These are phyloP conservation scores for Chymomyza caudatula DNA, from an alignment of 2,888 invertebrate species.

Conservation along the genomic window DNA sequence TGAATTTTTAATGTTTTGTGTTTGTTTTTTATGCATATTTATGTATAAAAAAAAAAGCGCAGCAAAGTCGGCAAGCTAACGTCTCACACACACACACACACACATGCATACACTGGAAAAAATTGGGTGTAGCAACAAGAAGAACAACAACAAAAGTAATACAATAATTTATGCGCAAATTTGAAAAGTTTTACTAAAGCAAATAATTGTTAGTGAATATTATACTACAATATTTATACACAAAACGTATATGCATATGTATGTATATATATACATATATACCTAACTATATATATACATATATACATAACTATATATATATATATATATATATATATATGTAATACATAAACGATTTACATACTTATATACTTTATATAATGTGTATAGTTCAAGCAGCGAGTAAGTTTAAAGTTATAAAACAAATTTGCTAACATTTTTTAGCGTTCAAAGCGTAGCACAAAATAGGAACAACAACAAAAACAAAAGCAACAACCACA, in stretches of 20 bases:
- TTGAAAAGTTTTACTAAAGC: constrained; percentile 67
- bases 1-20: constrained; percentile 14
- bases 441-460: constrained; percentile 61
- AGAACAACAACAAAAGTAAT: constrained; percentile 34
- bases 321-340: constrained; percentile 24
- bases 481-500: constrained; percentile 4
- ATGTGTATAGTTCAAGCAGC: constrained; percentile 58
- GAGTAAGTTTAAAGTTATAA: constrained; percentile 23
- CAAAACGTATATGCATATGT: constrained; percentile 12
- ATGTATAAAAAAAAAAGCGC: background rate
- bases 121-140: constrained; percentile 10
- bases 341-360: too few species aligned
- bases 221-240: constrained; percentile 53
- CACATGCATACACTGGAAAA: constrained; percentile 22
- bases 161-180: constrained; percentile 70
- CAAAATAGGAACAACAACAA: constrained; percentile 30
- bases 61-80: background rate
- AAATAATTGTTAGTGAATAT: constrained; percentile 71
- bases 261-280: constrained; percentile 22
- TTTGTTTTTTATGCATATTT: background rate
- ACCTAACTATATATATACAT: too few species aligned
- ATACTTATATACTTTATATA: constrained; percentile 56
- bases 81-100: background rate
- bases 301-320: constrained; percentile 25
- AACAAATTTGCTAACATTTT: constrained; percentile 12